A percentile compares a stretch with the other conserved stretches of the same genome.
Conservation (phyloP, 2,113 vertebrate species). For the Pleuronectes platessa region DNA sequence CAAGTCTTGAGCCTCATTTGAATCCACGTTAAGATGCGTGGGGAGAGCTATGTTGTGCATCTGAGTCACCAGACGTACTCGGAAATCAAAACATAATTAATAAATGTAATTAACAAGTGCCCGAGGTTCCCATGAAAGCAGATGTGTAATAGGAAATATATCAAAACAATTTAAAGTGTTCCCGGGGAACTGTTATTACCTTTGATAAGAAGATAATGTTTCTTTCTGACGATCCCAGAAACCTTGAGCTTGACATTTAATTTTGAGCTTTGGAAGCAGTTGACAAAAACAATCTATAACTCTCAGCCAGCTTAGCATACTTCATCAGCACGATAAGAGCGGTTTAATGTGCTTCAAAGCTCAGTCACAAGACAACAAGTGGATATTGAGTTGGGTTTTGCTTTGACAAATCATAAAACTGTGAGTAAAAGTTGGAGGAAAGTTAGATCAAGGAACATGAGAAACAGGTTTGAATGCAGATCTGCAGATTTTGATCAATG, state of each 20-base stretch:
- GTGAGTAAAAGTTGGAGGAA: too few species aligned
- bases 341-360: neutral
- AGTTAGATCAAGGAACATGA: too few species aligned
- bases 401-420: too few species aligned
- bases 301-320: neutral
- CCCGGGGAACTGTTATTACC: neutral
- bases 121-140: neutral
- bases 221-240: slow-evolving; percentile 3
- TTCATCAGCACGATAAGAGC: neutral
- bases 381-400: neutral
- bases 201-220: neutral
- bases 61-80: slow-evolving; percentile 1
- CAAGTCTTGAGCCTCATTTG: neutral
- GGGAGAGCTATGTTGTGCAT: neutral
- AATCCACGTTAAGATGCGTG: neutral
- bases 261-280: neutral
- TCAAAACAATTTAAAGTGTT: slow-evolving; percentile 18
- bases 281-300: neutral
- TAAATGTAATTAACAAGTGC: slow-evolving; percentile 25
- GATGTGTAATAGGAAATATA: neutral
- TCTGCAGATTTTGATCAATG: too few species aligned
- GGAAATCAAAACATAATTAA: slow-evolving; percentile 23
- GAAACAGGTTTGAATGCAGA: too few species aligned
- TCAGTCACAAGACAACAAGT: neutral
- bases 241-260: neutral